Evolutionary conservation across 2,888 invertebrate genomes (phyloP), one percentile per base, ranked within the genome.

Genomic region (Eupeodes latifasciatus): DNA sequence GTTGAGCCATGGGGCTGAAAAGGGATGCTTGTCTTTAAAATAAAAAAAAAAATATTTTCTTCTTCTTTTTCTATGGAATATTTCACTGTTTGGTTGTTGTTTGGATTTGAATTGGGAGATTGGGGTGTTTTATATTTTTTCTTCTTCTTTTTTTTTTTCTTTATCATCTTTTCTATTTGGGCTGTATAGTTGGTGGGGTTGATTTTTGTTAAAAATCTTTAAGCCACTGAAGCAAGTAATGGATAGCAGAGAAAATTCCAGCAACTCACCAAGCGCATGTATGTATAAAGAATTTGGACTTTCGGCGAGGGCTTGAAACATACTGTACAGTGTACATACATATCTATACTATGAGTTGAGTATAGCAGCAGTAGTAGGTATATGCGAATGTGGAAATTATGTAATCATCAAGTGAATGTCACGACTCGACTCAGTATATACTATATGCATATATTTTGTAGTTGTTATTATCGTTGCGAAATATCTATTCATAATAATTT

Each of bases 151-250:
- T 59, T 57, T 72, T 72, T 34, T 47, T 44, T 57, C 44, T 9
- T 57, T 44, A 59, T 72, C 57, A 59, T 57, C 72, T 72, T 72
- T 57, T 72, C 59, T 47, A 72, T 59, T 81, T 81, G 47, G 78
- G 44, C 49, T 64, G 59, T 49, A 16, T 49, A 16, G 59, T 59
- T 59, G 59, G 16, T 40, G 51, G 74, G 79, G 86, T 76, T 75
- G 86, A 57, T 81, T 88, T 66, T 85, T 78, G 49, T 71, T 55
- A 55, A 79, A 85, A 81, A 71, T 88, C 85, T 78, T 81, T 78
- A 81, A 88, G 59, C 88, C 85, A 88, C 85, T 75, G 88, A 88
- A 81, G 81, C 78, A 88, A 88, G 85, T 88, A 88, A 88, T 88
- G 88, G 85, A 88, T 88, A 88, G 78, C 85, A 66, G 85, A 81